Base-by-base conservation (phyloP, 1,140 invertebrate genomes). In the Antheraea pernyi region DNA sequence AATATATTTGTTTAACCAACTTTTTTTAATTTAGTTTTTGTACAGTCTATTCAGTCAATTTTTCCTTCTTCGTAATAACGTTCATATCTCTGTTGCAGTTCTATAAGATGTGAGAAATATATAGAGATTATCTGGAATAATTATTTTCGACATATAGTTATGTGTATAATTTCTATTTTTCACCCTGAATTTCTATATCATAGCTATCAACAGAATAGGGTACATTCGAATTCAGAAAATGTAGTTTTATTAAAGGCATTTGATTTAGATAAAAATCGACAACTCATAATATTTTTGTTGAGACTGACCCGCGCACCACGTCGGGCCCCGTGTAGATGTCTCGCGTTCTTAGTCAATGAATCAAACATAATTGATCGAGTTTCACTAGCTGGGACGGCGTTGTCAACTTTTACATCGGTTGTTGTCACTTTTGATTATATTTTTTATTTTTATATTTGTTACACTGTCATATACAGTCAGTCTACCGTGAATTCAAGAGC, bases 291-390 rank as follows among this genome's bases (percentile, higher is more conserved):
- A 79, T 79, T 79, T 30, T 79, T 73, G 75, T 63, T 53, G 46
- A 53, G 6, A 6, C 16, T 53, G 46, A 53, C 7, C 11, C 0
- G 46, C 10, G 39, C 39, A 11, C 39, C 39, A 11, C 8, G 39
- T 42, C 7, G 39, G 8, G 39, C 39, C 11, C 6, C 46, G 46
- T 11, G 46, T 53, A 6, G 46, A 16, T 53, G 11, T 53, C 64
- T 67, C 69, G 39, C 46, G 60, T 67, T 37, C 13, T 67, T 65
- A 67, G 63, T 69, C 73, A 74, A 75, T 75, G 75, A 72, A 75
- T 77, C 75, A 79, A 70, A 77, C 59, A 70, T 77, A 79, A 77
- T 75, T 79, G 75, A 77, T 79, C 73, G 68, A 13, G 64, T 48
- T 16, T 13, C 11, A 53, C 46, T 53, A 60, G 36, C n/a, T 65